Conservation (phyloP, 2,888 invertebrate species). For the Allygus modestus region DNA sequence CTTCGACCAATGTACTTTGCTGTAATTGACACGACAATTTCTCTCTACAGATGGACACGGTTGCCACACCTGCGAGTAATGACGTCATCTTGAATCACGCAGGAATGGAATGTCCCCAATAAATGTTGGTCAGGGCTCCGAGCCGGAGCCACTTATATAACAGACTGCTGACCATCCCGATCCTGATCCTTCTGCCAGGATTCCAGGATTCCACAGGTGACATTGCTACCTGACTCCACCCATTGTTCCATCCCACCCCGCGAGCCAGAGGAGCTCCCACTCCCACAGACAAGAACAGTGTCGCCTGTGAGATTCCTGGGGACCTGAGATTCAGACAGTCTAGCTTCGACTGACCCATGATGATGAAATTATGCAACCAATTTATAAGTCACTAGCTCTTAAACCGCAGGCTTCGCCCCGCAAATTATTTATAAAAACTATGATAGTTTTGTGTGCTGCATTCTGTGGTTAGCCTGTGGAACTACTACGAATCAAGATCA, state of each 20-base stretch:
- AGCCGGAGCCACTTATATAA: conserved; percentile 40
- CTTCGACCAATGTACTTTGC: too few species aligned
- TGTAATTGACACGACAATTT: conserved; percentile 38
- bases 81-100: conserved; percentile 43
- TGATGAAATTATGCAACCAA: too few species aligned
- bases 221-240: neutral
- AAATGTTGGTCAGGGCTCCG: conserved; percentile 56
- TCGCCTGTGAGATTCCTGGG: neutral
- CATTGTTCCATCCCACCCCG: neutral
- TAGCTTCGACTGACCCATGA: too few species aligned
- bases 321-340: too few species aligned
- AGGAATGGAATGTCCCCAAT: conserved; percentile 57
- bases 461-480: too few species aligned
- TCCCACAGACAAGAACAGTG: neutral
- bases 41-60: neutral
- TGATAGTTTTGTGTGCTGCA: too few species aligned
- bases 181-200: conserved; percentile 6
- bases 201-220: neutral
- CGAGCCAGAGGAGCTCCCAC: neutral
- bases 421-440: too few species aligned
- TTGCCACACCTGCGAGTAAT: conserved; percentile 26
- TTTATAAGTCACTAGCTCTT: too few species aligned
- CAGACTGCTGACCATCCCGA: conserved; percentile 29
- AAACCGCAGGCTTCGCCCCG: too few species aligned
- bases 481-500: too few species aligned